Evolutionary conservation across 1,140 invertebrate species (phyloP).

Genomic region (Leguminivora glycinivorella): DNA sequence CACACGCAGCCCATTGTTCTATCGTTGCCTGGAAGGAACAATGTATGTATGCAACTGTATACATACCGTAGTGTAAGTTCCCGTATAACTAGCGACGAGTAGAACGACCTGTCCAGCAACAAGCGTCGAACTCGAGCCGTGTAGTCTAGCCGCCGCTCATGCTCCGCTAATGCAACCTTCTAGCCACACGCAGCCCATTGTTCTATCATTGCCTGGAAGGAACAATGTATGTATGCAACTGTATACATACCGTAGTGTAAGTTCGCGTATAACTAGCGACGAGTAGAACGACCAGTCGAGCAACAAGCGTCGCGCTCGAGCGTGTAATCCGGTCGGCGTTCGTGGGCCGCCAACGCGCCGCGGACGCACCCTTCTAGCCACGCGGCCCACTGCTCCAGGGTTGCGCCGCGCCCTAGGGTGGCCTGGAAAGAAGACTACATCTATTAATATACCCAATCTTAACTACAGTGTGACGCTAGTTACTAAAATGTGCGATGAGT

Average conservation of each 20-base stretch:
- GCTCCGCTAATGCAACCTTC: too few species aligned
- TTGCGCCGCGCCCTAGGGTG: constrained; percentile 94
- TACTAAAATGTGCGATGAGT: not conserved
- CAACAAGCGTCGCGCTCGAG: constrained; percentile 95
- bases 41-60: not conserved
- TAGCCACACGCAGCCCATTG: too few species aligned
- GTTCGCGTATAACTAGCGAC: constrained; percentile 78
- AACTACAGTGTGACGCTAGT: not conserved
- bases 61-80: constrained; percentile 67
- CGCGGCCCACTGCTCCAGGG: constrained; percentile 97
- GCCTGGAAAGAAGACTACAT: constrained; percentile 59
- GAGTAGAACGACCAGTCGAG: constrained; percentile 99
- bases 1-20: too few species aligned
- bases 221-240: too few species aligned
- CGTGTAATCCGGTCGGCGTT: constrained; percentile 91
- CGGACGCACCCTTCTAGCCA: constrained; percentile 97
- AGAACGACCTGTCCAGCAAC: constrained; percentile 99
- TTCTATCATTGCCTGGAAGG: not conserved
- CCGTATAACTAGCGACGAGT: constrained; percentile 84
- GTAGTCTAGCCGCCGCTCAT: constrained; percentile 79
- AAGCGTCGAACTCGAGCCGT: constrained; percentile 96
- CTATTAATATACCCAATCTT: constrained; percentile 28
- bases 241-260: constrained; percentile 59
- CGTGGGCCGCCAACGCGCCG: constrained; percentile 92
- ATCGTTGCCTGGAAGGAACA: not conserved